phyloP scores from a whole-genome alignment of 2,113 vertebrate species.

The Spizaetus ornatus region DNA sequence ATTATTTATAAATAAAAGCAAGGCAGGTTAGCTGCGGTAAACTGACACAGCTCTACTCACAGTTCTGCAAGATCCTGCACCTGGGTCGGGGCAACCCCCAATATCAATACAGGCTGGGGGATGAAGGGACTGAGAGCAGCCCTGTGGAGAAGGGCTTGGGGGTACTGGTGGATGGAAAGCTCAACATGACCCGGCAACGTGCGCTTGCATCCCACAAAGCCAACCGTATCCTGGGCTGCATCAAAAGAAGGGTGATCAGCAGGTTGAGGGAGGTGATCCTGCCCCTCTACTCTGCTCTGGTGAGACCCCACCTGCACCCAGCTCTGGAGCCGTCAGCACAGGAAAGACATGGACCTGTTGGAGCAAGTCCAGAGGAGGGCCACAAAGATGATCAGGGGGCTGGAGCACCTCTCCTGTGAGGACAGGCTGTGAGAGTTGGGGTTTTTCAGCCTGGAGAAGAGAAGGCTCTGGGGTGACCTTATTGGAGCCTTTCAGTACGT shows the following conservation, averaged over 20 bases:
- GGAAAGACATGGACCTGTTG: not conserved
- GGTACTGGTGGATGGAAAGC: not conserved
- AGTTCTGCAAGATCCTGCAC: not conserved
- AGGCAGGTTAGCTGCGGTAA: not conserved
- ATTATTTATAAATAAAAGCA: constrained; percentile 23
- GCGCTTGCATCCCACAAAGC: not conserved
- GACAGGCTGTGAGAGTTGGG: not conserved
- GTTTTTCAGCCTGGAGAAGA: not conserved
- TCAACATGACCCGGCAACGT: not conserved
- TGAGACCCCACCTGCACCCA: not conserved
- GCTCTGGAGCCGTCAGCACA: not conserved
- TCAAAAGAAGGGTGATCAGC: not conserved
- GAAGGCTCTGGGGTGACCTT: not conserved
- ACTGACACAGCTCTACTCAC: not conserved
- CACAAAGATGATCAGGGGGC: not conserved
- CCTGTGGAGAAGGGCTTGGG: not conserved
- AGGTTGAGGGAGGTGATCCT: not conserved
- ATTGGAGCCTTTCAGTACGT: not conserved
- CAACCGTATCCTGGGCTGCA: not conserved
- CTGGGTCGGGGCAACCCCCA: fast-evolving
- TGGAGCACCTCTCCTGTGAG: not conserved
- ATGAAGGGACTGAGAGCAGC: not conserved
- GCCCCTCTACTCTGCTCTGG: not conserved
- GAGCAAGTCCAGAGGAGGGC: too few relatives aligned
- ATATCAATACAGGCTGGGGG: not conserved